Percentiles rank a stretch among this genome's conserved stretches.
Evolutionary conservation across 2,888 invertebrate genomes (phyloP).

Genomic region (Anagyrus pseudococci): DNA sequence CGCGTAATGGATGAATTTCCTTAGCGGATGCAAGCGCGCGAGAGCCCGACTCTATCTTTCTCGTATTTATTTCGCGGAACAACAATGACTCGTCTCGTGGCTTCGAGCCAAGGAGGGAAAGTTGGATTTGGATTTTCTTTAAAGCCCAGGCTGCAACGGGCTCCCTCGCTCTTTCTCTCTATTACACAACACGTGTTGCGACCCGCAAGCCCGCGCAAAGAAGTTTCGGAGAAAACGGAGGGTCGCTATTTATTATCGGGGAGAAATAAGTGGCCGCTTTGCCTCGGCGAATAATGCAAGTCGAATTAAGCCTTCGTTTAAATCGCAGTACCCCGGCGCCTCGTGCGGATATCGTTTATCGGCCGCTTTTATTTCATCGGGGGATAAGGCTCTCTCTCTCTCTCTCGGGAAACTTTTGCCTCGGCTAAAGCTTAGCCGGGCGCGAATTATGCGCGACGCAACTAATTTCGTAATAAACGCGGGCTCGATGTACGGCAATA

Average conservation of each 20-base stretch:
- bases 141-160: too few species aligned
- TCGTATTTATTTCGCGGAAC: conserved; percentile 22
- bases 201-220: neutral
- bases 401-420: too few species aligned
- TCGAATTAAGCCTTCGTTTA: conserved; percentile 28
- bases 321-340: conserved; percentile 7
- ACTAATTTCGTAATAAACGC: too few species aligned
- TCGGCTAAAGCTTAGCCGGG: too few species aligned
- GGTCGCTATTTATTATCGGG: conserved; percentile 26
- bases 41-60: neutral
- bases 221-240: conserved; percentile 9
- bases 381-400: too few species aligned
- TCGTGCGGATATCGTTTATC: conserved; percentile 4
- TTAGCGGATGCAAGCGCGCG: neutral
- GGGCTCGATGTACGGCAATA: too few species aligned
- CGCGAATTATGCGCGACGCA: too few species aligned
- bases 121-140: conserved; percentile 31
- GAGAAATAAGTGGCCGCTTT: conserved; percentile 12
- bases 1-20: conserved; percentile 36
- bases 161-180: neutral
- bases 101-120: conserved; percentile 28
- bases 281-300: conserved; percentile 20
- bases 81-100: conserved; percentile 33
- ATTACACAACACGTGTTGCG: neutral
- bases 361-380: neutral